Evolutionary conservation across 2,113 vertebrate genomes (phyloP).

Genomic region (Indicator indicator): DNA sequence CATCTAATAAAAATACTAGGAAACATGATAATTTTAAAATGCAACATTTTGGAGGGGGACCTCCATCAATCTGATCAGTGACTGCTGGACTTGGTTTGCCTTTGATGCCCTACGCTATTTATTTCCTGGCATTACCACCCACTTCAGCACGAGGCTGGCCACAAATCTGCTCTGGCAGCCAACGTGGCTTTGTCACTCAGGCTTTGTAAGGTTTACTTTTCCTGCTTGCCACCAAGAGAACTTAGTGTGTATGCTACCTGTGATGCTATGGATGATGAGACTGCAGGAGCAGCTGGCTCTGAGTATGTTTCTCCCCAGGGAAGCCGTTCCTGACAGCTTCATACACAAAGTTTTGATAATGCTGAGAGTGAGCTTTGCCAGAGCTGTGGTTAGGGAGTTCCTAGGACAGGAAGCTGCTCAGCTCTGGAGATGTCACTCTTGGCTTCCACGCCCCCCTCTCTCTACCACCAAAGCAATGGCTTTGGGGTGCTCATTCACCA

Average conservation of each 20-base stretch:
- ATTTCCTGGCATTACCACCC: background rate
- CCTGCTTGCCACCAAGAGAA: background rate
- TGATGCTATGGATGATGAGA: accelerated
- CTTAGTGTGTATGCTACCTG: background rate
- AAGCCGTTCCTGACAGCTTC: background rate
- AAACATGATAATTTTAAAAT: background rate
- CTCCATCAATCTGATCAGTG: background rate
- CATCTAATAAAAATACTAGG: background rate
- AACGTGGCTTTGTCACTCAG: background rate
- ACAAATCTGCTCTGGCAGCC: background rate
- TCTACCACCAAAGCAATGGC: background rate
- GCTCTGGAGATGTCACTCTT: accelerated
- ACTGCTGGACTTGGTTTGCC: accelerated
- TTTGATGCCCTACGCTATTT: background rate
- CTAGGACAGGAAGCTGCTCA: background rate
- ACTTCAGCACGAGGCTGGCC: background rate
- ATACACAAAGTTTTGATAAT: background rate
- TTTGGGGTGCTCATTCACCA: background rate
- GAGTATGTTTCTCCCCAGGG: accelerated
- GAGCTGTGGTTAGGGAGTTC: background rate
- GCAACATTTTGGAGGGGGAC: background rate
- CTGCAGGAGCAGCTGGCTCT: background rate
- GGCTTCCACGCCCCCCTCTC: accelerated
- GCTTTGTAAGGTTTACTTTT: background rate
- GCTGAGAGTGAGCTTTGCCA: background rate